These are phyloP conservation scores for Allophyes oxyacanthae DNA, from an alignment of 2,888 invertebrate genomes.

Conservation along the genomic window DNA sequence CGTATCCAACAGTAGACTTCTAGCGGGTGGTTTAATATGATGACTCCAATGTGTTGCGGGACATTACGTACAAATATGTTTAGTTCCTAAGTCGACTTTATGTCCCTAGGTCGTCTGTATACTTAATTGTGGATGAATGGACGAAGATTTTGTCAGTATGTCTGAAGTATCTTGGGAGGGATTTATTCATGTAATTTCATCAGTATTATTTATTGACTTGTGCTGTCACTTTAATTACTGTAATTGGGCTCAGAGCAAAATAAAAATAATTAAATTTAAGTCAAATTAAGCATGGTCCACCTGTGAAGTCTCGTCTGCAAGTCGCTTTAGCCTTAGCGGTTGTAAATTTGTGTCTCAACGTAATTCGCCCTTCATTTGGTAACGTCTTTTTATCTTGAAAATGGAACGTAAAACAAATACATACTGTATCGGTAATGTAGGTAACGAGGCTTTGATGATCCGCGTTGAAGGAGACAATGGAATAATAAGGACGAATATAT, in stretches of 20 bases:
- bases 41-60: too few species aligned
- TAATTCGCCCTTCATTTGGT: conserved; percentile 28
- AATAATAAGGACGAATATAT: conserved; percentile 10
- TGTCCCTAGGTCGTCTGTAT: conserved; percentile 2
- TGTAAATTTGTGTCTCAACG: conserved; percentile 33
- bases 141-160: too few species aligned
- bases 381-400: conserved; percentile 27
- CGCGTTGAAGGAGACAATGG: conserved; percentile 16
- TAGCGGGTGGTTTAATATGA: too few species aligned
- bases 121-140: conserved; percentile 11
- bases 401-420: conserved; percentile 20
- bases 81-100: not conserved
- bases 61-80: too few species aligned
- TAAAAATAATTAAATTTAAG: too few species aligned
- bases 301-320: conserved; percentile 6
- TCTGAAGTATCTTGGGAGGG: too few species aligned
- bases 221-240: too few species aligned
- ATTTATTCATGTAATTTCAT: too few species aligned
- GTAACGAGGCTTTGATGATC: conserved; percentile 27
- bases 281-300: conserved; percentile 7
- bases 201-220: too few species aligned
- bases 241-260: too few species aligned
- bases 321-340: conserved; percentile 28
- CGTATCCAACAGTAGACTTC: too few species aligned
- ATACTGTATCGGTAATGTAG: conserved; percentile 2